phyloP scores from a whole-genome alignment of 2,113 vertebrate genomes.

The Corvus hawaiiensis region DNA sequence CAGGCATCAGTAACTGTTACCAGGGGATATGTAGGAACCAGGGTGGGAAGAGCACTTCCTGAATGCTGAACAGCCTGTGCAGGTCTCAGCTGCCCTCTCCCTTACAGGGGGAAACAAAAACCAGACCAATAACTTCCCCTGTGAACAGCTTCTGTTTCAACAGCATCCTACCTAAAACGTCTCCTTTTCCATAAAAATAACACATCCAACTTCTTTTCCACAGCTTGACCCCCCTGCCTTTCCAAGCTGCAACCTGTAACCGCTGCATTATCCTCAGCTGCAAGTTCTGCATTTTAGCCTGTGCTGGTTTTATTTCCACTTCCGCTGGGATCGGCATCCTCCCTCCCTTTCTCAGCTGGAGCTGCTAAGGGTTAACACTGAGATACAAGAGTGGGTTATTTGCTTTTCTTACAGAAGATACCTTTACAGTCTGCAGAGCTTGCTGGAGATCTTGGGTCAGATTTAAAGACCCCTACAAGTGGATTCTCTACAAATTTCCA shows the following conservation, averaged over 20 bases:
- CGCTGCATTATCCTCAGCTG: neutral
- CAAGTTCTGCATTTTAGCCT: neutral
- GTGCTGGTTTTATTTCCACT: neutral
- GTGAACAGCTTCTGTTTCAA: neutral
- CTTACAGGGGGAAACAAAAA: neutral
- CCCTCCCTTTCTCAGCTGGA: neutral
- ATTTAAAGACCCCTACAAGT: neutral
- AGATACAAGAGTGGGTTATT: neutral
- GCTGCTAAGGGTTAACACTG: neutral
- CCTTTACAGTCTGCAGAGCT: neutral
- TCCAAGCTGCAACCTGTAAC: neutral
- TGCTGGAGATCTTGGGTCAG: neutral
- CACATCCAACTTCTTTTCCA: neutral
- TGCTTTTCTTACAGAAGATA: neutral
- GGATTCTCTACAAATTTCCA: neutral
- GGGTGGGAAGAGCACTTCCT: constrained; percentile 47
- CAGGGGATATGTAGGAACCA: neutral
- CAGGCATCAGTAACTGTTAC: neutral
- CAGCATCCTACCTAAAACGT: neutral
- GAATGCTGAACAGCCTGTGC: neutral
- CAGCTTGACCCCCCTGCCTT: neutral
- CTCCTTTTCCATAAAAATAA: neutral
- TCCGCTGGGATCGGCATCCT: neutral
- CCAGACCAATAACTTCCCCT: neutral
- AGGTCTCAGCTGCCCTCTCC: constrained; percentile 25